Percentiles rank a stretch among this genome's conserved stretches.
These are phyloP conservation scores for Neoitamus cyanurus DNA, from an alignment of 2,888 invertebrate genomes.

Conservation along the genomic window DNA sequence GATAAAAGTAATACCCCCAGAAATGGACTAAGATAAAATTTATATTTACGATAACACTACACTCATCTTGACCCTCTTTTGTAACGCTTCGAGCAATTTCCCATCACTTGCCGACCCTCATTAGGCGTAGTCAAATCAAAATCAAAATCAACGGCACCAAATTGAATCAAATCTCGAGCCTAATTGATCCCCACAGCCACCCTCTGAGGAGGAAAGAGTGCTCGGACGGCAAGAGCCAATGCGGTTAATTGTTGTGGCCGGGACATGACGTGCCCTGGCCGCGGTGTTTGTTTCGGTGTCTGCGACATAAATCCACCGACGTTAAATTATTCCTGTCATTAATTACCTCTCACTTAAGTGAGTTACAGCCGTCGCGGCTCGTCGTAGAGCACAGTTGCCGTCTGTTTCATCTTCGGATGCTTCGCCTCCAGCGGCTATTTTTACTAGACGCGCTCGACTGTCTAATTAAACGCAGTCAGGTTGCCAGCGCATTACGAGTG, in stretches of 20 bases:
- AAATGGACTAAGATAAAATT: too few species aligned
- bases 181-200: background rate
- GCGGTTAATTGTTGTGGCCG: conserved; percentile 16
- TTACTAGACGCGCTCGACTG: conserved; percentile 3
- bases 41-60: too few species aligned
- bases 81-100: background rate
- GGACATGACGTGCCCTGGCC: background rate
- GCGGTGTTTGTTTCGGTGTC: conserved; percentile 10
- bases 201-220: background rate
- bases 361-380: conserved; percentile 30
- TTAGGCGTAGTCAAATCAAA: background rate
- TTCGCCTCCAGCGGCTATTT: background rate
- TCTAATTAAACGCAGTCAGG: conserved; percentile 18
- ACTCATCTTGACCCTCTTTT: background rate
- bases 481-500: background rate
- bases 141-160: background rate
- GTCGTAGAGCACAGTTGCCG: background rate
- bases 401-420: background rate
- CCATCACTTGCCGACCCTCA: background rate
- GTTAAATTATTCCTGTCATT: conserved; percentile 50
- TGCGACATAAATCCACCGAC: conserved; percentile 46
- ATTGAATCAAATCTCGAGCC: background rate
- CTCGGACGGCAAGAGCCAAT: background rate
- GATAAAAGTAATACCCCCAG: too few species aligned
- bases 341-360: conserved; percentile 48